Evolutionary conservation across 2,888 invertebrate species (phyloP).

Genomic region (Dasypolia templi): DNA sequence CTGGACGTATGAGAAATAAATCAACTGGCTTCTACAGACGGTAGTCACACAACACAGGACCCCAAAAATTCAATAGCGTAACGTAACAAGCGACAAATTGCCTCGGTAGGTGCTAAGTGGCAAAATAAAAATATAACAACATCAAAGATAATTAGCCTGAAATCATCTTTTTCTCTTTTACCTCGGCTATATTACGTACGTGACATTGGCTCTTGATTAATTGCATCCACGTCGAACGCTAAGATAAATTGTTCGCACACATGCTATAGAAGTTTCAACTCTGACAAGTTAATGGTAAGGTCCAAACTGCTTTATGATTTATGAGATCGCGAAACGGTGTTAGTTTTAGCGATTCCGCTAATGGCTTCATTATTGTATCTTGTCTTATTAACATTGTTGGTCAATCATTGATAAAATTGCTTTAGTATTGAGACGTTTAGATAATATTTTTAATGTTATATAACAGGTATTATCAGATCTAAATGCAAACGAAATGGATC

Average conservation of each 20-base stretch:
- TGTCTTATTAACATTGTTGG: conserved; percentile 78
- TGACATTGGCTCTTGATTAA: conserved; percentile 89
- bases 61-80: conserved; percentile 74
- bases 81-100: conserved; percentile 82
- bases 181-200: conserved; percentile 83
- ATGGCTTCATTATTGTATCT: conserved; percentile 81
- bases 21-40: conserved; percentile 66
- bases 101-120: conserved; percentile 86
- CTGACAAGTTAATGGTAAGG: conserved; percentile 70
- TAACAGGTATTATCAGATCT: conserved; percentile 56
- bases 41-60: conserved; percentile 66
- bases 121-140: conserved; percentile 81
- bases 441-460: conserved; percentile 68
- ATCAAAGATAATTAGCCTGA: conserved; percentile 87
- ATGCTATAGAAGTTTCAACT: conserved; percentile 72
- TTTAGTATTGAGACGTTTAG: conserved; percentile 70
- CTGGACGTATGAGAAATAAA: conserved; percentile 73
- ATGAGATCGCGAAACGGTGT: conserved; percentile 74
- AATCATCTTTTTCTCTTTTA: conserved; percentile 88
- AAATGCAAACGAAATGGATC: conserved; percentile 34
- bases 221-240: conserved; percentile 85
- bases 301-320: conserved; percentile 67
- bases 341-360: conserved; percentile 86
- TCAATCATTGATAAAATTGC: conserved; percentile 77
- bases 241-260: conserved; percentile 83